Evolutionary conservation across 2,888 invertebrate genomes (phyloP).

Genomic region (Myathropa florea): DNA sequence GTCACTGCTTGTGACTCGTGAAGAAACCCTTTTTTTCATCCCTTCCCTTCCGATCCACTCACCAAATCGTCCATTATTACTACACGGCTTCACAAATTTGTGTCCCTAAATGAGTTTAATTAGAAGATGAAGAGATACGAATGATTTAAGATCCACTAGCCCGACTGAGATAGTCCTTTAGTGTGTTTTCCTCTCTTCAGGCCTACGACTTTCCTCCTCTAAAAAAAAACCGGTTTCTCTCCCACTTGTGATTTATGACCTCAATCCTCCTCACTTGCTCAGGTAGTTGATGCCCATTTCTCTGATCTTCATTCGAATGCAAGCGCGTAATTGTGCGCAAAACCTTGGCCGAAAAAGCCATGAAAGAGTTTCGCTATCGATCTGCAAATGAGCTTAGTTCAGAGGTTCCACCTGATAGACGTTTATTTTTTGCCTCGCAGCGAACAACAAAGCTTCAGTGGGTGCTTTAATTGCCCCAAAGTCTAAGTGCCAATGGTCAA

Average conservation of each 20-base stretch:
- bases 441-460: not conserved
- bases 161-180: no score
- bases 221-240: slow-evolving; percentile 15
- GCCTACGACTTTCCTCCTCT: no score
- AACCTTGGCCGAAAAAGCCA: not conserved
- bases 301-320: not conserved
- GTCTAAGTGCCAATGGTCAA: slow-evolving; percentile 23
- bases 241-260: not conserved
- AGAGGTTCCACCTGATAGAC: not conserved
- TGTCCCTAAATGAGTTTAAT: not conserved
- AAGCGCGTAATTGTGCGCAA: not conserved
- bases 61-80: not conserved
- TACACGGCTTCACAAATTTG: not conserved
- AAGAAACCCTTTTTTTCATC: not conserved
- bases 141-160: no score
- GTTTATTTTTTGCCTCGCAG: not conserved
- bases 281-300: not conserved
- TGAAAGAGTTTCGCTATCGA: not conserved
- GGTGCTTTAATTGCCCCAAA: slow-evolving; percentile 13
- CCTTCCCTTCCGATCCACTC: not conserved
- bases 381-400: not conserved
- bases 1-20: no score
- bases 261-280: not conserved
- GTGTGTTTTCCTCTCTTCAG: not conserved
- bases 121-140: not conserved